Percentiles rank a stretch among this genome's conserved stretches.
Evolutionary conservation across 1,140 invertebrate genomes (phyloP).

Genomic region (Akabosia matsudoensis): DNA sequence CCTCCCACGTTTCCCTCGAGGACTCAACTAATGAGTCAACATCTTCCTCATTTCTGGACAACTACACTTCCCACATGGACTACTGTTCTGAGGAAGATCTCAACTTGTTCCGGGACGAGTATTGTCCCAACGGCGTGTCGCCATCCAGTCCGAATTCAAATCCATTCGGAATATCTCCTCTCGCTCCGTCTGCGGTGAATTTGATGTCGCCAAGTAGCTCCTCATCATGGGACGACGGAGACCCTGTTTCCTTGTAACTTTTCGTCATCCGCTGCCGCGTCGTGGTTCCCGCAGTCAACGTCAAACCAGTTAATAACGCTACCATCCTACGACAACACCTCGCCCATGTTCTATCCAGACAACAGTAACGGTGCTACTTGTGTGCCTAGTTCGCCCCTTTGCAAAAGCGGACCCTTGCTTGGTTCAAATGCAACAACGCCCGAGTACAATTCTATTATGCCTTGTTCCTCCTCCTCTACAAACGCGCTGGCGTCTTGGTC

Average conservation of each 20-base stretch:
- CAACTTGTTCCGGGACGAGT: conserved; percentile 43
- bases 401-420: not conserved
- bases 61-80: conserved; percentile 31
- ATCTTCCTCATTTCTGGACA: conserved; percentile 20
- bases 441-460: conserved; percentile 44
- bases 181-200: not conserved
- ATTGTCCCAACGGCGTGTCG: conserved; percentile 42
- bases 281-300: not conserved
- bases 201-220: not conserved
- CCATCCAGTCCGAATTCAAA: not conserved
- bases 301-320: not conserved
- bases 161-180: not conserved
- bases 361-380: conserved; percentile 2
- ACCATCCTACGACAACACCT: not conserved
- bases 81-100: conserved; percentile 38
- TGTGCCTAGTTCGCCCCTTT: conserved; percentile 11
- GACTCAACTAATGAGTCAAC: not conserved
- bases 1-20: not conserved
- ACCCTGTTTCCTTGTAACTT: conserved; percentile 2
- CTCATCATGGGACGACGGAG: not conserved
- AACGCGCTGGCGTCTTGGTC: not conserved
- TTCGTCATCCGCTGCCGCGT: not conserved
- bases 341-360: conserved; percentile 6
- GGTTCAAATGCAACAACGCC: conserved; percentile 25
- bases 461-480: conserved; percentile 29